Evolutionary conservation across 2,888 invertebrate genomes (phyloP), one percentile per base, ranked within the genome.

Genomic region (Protophormia terraenovae): DNA sequence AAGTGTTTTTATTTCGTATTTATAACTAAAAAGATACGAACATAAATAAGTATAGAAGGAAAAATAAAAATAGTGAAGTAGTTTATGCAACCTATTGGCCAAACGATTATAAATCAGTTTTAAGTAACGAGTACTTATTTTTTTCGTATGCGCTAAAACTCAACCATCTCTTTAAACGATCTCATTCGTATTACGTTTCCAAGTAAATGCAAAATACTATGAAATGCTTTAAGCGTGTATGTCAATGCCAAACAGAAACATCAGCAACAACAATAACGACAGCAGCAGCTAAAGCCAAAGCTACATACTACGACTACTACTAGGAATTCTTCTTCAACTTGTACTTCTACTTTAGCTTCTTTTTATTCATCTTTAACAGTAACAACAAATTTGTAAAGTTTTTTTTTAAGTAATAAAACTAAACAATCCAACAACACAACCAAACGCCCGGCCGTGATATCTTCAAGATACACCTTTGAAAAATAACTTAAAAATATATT

Each of bases 161-260:
- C 19, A 35, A 38, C 27, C 41, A 35, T 66, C 66, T 67, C 5
- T 22, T 47, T 14, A 73, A 41, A 80, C 58, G 47, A 81, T 81
- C 67, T 47, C 35, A 60, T 67, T 75, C 53, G 60, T 41, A 2
- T 75, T 53, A 53, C 29, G 67, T 67, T 84, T 77, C 77, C 41
- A 62, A 81, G 45, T 77, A 80, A 75, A 84, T 77, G 66, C 76
- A 67, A 77, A 84, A 77, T 73, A 76, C 72, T 53, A 71, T 45
- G 53, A 76, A 80, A 69, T 58, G 58, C 71, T 84, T 80, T 75
- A 76, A 73, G 55, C 76, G 80, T 80, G 84, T 81, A 84, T 77
- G 84, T 84, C 84, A 82, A 78, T 86, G 82, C 64, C 84, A 82
- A 60, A 73, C 64, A 82, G 19, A 19, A 32, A 27, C 22, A 76